Evolutionary conservation across 23 tunicate species (phyloP).

Genomic region (Ascidia mentula): DNA sequence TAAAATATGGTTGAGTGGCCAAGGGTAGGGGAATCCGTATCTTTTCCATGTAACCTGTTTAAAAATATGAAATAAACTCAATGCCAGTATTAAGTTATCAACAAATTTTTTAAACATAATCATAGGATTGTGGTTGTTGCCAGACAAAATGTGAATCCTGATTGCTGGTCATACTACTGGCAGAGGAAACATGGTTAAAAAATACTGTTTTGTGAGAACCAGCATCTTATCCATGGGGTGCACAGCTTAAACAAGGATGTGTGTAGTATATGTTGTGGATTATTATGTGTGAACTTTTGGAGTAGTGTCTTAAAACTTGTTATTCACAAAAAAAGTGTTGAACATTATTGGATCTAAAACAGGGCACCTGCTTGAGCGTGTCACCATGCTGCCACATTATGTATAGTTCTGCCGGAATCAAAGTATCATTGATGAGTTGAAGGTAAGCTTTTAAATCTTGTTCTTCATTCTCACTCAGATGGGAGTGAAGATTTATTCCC

Average conservation of each 20-base stretch:
- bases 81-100: too few relatives aligned
- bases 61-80: neutral
- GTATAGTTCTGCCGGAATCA: slow-evolving; percentile 69
- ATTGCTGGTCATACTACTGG: too few relatives aligned
- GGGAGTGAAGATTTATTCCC: slow-evolving; percentile 35
- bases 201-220: too few relatives aligned
- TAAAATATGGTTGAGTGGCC: slow-evolving; percentile 74
- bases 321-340: neutral
- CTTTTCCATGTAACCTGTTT: slow-evolving; percentile 63
- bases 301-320: neutral
- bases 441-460: slow-evolving; percentile 57
- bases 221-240: too few relatives aligned
- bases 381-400: slow-evolving; percentile 76
- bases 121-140: too few relatives aligned
- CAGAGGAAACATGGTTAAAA: too few relatives aligned
- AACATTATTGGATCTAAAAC: neutral
- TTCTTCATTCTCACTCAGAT: slow-evolving; percentile 39
- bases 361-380: slow-evolving; percentile 56
- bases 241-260: too few relatives aligned
- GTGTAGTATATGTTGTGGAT: too few relatives aligned
- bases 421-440: slow-evolving; percentile 54
- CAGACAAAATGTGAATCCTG: too few relatives aligned
- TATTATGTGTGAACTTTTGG: too few relatives aligned
- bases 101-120: too few relatives aligned
- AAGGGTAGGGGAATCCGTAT: slow-evolving; percentile 64